phyloP scores from a whole-genome alignment of 2,888 invertebrate genomes.

The Camptogramma bilineatum region DNA sequence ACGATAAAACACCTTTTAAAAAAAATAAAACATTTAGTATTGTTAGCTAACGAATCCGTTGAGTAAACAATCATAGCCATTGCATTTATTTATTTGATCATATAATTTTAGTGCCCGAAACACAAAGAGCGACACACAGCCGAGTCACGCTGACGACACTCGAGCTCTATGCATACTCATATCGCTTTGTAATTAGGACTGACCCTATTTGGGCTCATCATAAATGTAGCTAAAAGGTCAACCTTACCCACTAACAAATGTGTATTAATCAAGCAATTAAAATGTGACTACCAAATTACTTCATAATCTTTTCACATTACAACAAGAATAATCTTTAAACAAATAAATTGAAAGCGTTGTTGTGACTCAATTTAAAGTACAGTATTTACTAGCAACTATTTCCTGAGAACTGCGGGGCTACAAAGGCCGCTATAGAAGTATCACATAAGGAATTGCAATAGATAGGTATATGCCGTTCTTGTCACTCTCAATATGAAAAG shows the following conservation, averaged over 20 bases:
- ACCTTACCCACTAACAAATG: neutral
- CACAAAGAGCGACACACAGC: neutral
- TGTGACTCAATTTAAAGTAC: too few species aligned
- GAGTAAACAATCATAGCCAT: neutral
- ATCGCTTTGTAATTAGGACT: conserved; percentile 4
- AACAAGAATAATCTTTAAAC: too few species aligned
- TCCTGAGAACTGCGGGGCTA: too few species aligned
- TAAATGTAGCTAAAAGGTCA: neutral
- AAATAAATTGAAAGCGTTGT: too few species aligned
- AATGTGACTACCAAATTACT: neutral
- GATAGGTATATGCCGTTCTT: too few species aligned
- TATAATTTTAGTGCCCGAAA: neutral
- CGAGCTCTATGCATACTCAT: conserved; percentile 5
- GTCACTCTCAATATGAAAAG: too few species aligned
- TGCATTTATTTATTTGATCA: neutral
- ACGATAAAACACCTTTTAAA: too few species aligned
- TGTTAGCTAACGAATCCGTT: neutral
- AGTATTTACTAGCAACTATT: too few species aligned
- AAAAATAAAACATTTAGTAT: neutral
- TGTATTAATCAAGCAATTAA: neutral
- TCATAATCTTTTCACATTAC: too few species aligned
- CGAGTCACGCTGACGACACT: conserved; percentile 15
- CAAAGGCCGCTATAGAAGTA: too few species aligned
- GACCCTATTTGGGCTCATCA: neutral
- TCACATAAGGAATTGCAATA: too few species aligned